phyloP scores from a whole-genome alignment of 2,797 vertebrate species.

The Anableps anableps region DNA sequence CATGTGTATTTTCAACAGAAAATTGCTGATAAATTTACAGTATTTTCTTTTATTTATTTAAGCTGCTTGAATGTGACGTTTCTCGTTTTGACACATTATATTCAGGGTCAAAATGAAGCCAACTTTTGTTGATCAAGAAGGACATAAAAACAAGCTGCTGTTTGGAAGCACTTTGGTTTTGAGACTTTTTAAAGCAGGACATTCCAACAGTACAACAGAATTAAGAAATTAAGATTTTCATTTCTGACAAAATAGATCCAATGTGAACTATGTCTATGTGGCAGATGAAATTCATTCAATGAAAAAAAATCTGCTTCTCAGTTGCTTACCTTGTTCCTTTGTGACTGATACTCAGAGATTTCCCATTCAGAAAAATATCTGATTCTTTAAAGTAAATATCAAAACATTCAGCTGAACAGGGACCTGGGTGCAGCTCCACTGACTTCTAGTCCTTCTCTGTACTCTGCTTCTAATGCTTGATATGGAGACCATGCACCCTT shows the following conservation, averaged over 20 bases:
- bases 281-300: neutral
- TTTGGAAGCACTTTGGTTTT: neutral
- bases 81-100: no score
- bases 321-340: constrained; percentile 57
- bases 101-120: no score
- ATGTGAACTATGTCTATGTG: neutral
- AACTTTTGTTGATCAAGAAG: no score
- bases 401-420: constrained; percentile 2
- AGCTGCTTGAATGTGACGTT: no score
- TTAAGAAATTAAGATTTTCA: neutral
- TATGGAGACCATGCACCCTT: constrained; percentile 32
- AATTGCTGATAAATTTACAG: neutral
- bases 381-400: neutral
- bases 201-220: neutral
- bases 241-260: neutral
- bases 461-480: constrained; percentile 43
- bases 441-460: constrained; percentile 29
- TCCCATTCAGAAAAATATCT: constrained; percentile 13
- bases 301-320: neutral
- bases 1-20: neutral
- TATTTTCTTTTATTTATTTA: neutral
- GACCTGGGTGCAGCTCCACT: constrained; percentile 23
- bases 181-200: neutral
- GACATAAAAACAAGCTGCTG: neutral
- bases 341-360: constrained; percentile 4